Percentiles rank a stretch among this genome's conserved stretches.
Conservation (phyloP, 2,888 invertebrate species). For the Steinernema carpocapsae region DNA sequence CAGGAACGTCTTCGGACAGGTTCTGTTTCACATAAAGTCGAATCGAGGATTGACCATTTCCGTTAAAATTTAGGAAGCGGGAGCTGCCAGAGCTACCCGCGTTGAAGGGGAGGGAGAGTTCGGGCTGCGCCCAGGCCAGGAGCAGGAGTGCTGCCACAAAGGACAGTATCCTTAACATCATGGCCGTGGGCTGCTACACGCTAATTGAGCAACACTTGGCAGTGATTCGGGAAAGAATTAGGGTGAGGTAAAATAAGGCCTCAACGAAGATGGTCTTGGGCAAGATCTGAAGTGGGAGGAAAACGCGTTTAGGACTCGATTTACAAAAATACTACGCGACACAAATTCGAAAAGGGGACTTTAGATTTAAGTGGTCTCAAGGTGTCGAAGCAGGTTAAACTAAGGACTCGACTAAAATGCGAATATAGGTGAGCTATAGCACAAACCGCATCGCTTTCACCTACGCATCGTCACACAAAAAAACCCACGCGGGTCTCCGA, state of each 20-base stretch:
- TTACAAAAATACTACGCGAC: neutral
- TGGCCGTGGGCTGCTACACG: neutral
- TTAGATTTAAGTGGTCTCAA: neutral
- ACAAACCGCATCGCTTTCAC: conserved; percentile 8
- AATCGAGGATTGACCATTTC: conserved; percentile 48
- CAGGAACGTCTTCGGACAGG: conserved; percentile 63
- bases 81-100: conserved; percentile 52
- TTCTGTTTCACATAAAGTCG: conserved; percentile 65
- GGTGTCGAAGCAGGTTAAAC: no score
- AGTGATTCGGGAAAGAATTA: neutral
- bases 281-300: conserved; percentile 7
- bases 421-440: neutral
- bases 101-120: conserved; percentile 59
- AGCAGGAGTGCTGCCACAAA: neutral
- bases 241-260: conserved; percentile 4
- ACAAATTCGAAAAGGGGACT: neutral
- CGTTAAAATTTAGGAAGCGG: conserved; percentile 58
- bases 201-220: conserved; percentile 29
- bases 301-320: conserved; percentile 15
- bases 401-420: neutral
- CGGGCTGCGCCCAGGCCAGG: conserved; percentile 42
- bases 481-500: no score
- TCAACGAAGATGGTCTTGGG: neutral
- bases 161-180: conserved; percentile 20
- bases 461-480: no score